Evolutionary conservation across 2,888 invertebrate genomes (phyloP), one percentile per base, ranked within the genome.

Genomic region (Phyto melanocephala): DNA sequence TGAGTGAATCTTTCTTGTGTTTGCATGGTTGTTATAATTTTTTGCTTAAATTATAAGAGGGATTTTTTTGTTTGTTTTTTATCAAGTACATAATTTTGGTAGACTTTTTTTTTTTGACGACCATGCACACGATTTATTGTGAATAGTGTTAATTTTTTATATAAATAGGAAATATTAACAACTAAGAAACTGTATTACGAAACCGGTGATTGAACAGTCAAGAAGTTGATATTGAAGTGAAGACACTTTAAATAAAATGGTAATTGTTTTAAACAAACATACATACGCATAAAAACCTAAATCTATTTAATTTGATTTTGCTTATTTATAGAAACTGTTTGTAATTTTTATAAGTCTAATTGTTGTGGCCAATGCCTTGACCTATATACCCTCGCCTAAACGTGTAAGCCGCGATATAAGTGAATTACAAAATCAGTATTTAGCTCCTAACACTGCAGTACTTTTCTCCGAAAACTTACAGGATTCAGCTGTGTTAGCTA

Each of bases 321-420:
- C 15, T 40, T 20, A 24, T 3, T 67, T 77, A 4, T 67, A 89
- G 90, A 89, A 87, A 87, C 72, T 87, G 84, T 87, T 87, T 77
- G 80, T 88, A 60, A 84, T 88, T 50, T 81, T 84, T 79, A 7
- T 78, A 20, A 67, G 54, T 42, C 80, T 85, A 74, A 79, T 87
- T 11, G 82, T 88, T 50, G 85, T 89, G 67, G 70, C 82, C 4
- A 85, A 86, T 47, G 87, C 86, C 37, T 85, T 86, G 68, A 85
- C 85, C 2, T 71, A 86, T 72, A 81, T 85, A 1, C 86, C 87
- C 0, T 6, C 56, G 0, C 7, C 37, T 7, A 28, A 42, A 68
- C 87, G 87, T 0, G 63, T 86, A 3, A 86, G 86, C 7, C 86
- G 89, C 11, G 89, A 90, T 86, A 87, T 89, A 56, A 86, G 86